These are phyloP conservation scores for Cephalopterus ornatus DNA, from an alignment of 2,113 vertebrate genomes.

Conservation along the genomic window DNA sequence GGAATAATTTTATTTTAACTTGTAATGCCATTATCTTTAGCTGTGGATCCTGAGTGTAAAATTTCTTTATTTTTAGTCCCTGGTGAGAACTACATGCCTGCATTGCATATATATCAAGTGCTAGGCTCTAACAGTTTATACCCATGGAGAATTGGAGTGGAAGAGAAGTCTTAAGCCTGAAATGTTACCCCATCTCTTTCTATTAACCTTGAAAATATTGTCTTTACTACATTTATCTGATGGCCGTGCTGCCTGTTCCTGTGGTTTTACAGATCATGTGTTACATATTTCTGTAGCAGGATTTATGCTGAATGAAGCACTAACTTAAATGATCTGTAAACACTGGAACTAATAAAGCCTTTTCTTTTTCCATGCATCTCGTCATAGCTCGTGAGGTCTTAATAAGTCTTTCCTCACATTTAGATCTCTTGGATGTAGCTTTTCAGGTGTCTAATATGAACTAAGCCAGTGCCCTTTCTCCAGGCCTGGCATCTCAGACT, in stretches of 20 bases:
- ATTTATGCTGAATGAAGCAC: background rate
- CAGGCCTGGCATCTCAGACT: background rate
- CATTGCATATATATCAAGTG: background rate
- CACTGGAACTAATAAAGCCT: background rate
- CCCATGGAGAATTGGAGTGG: background rate
- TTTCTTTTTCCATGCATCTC: background rate
- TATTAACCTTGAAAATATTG: background rate
- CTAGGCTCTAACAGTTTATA: background rate
- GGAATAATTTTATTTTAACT: background rate
- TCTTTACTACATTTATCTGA: background rate
- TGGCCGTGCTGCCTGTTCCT: background rate
- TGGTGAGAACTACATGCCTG: background rate
- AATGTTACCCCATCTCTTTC: background rate
- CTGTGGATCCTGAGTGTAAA: background rate
- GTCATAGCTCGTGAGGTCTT: background rate
- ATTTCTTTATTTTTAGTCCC: slow-evolving; percentile 33
- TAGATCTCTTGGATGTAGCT: background rate
- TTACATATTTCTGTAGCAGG: background rate
- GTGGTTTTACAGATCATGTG: background rate
- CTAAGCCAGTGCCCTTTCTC: background rate
- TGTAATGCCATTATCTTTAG: slow-evolving; percentile 1
- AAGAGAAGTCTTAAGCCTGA: background rate
- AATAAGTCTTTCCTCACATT: background rate
- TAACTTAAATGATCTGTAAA: background rate
- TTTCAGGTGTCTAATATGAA: background rate